Conservation (phyloP, 2,888 invertebrate genomes). For the Andrena dorsata region DNA sequence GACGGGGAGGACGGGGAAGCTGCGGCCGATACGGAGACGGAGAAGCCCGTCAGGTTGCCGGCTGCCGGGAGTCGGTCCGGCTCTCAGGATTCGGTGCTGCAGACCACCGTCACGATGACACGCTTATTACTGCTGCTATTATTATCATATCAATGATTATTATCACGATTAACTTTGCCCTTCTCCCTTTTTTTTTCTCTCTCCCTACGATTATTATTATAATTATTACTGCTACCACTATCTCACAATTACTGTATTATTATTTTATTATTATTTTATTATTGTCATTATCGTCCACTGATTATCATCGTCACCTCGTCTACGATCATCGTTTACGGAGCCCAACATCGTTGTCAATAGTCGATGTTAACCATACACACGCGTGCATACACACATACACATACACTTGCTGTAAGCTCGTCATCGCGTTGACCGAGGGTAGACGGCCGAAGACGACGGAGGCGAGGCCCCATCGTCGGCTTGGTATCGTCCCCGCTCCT, state of each 20-base stretch:
- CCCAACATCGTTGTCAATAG: constrained; percentile 46
- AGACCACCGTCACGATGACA: constrained; percentile 82
- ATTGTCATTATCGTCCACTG: constrained; percentile 71
- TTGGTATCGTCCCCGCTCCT: constrained; percentile 46
- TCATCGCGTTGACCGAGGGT: constrained; percentile 62
- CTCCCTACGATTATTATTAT: constrained; percentile 63
- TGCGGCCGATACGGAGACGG: constrained; percentile 75
- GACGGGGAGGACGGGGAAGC: constrained; percentile 30
- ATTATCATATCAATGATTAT: constrained; percentile 71
- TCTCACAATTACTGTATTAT: constrained; percentile 70
- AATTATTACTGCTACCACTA: constrained; percentile 71
- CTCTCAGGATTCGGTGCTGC: constrained; percentile 88
- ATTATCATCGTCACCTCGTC: constrained; percentile 59
- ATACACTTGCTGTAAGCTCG: constrained; percentile 37
- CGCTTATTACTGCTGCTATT: constrained; percentile 78
- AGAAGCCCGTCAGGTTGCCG: constrained; percentile 88
- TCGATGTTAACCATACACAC: constrained; percentile 47
- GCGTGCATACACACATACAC: constrained; percentile 1
- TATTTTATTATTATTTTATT: constrained; percentile 72
- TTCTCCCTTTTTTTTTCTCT: constrained; percentile 67
- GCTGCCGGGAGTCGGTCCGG: constrained; percentile 89
- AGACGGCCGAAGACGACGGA: constrained; percentile 25
- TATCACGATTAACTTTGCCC: constrained; percentile 68
- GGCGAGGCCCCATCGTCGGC: constrained; percentile 13
- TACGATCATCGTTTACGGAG: constrained; percentile 52